Evolutionary conservation across 2,888 invertebrate genomes (phyloP).

Genomic region (Coelopa pilipes): DNA sequence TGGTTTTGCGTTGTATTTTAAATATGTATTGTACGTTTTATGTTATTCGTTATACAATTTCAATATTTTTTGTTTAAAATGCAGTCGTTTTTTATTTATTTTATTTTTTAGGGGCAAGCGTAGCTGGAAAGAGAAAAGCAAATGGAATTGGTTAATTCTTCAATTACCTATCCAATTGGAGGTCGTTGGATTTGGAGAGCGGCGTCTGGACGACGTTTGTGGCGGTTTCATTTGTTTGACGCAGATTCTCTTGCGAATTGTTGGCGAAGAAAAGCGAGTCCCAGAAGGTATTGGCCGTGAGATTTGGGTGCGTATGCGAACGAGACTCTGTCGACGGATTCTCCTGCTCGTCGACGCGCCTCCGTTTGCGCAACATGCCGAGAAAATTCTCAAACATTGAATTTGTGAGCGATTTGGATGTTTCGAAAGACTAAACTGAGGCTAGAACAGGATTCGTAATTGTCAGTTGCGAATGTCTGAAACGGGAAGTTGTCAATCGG

Average conservation of each 20-base stretch:
- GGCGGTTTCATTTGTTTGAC: not conserved
- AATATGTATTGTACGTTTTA: not conserved
- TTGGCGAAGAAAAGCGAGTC: constrained; percentile 33
- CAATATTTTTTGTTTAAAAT: constrained; percentile 12
- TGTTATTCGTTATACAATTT: not conserved
- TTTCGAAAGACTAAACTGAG: not conserved
- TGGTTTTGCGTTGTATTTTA: not conserved
- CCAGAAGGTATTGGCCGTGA: constrained; percentile 14
- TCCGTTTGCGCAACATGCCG: constrained; percentile 61
- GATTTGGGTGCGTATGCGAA: not conserved
- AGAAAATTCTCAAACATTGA: constrained; percentile 59
- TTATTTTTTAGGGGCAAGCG: not conserved
- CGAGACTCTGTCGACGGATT: not conserved
- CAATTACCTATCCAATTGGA: constrained; percentile 56
- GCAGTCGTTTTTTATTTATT: not conserved
- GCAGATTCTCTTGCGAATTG: constrained; percentile 10
- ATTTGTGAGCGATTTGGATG: not conserved
- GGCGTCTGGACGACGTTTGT: constrained; percentile 36
- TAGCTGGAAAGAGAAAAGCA: constrained; percentile 53
- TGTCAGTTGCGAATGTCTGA: not conserved
- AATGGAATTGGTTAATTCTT: constrained; percentile 37
- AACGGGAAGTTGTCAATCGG: not conserved
- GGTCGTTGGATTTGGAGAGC: constrained; percentile 26
- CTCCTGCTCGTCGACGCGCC: constrained; percentile 53
- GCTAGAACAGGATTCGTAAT: not conserved